Conservation (phyloP, 2,888 invertebrate genomes). For the Noctua fimbriata region DNA sequence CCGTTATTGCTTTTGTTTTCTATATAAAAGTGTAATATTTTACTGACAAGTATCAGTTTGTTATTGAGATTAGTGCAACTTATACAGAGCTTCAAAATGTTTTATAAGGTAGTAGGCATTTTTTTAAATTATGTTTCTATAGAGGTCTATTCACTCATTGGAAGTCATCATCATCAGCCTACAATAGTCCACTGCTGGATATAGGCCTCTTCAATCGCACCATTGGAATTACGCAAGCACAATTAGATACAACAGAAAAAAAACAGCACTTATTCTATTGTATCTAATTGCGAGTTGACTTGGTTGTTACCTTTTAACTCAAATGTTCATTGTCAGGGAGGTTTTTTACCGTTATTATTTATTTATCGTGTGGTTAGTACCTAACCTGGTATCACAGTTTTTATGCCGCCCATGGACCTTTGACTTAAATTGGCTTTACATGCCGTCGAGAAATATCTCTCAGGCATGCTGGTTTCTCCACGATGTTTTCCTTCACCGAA, state of each 20-base stretch:
- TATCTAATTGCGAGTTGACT: neutral
- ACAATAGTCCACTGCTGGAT: too few relatives aligned
- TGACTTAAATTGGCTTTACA: too few relatives aligned
- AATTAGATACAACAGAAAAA: neutral
- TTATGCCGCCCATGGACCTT: too few relatives aligned
- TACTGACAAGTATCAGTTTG: constrained; percentile 65
- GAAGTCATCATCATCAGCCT: too few relatives aligned
- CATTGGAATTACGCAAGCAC: too few relatives aligned
- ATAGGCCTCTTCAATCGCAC: too few relatives aligned
- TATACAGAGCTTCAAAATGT: constrained; percentile 57
- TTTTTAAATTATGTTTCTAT: neutral
- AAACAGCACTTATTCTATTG: too few relatives aligned
- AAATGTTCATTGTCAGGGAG: neutral
- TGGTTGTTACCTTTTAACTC: neutral
- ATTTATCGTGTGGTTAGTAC: too few relatives aligned
- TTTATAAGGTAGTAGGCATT: constrained; percentile 57
- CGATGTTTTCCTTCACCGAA: too few relatives aligned
- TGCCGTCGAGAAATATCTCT: too few relatives aligned
- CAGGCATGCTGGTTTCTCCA: too few relatives aligned
- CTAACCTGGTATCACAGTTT: too few relatives aligned
- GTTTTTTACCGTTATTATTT: neutral
- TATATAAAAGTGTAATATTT: constrained; percentile 65
- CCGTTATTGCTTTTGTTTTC: constrained; percentile 64
- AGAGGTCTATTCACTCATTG: neutral
- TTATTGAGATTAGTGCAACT: constrained; percentile 44